These are phyloP conservation scores for Hermaeophaga mercurialis DNA, from an alignment of 2,888 invertebrate species.

Conservation along the genomic window DNA sequence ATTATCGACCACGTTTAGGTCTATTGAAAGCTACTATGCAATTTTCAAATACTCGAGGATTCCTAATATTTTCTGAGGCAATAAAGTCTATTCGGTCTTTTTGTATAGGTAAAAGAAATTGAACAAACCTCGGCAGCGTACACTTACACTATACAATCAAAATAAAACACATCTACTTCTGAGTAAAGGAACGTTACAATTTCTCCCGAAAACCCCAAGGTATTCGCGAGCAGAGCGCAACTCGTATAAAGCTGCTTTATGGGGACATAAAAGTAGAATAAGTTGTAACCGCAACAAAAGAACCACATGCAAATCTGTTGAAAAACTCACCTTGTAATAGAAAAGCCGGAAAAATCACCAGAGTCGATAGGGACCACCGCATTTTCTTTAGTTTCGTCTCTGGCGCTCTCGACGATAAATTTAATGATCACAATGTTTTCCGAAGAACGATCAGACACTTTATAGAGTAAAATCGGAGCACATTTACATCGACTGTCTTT, in stretches of 20 bases:
- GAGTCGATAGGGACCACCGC: slow-evolving; percentile 21
- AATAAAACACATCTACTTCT: slow-evolving; percentile 23
- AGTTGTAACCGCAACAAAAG: slow-evolving; percentile 23
- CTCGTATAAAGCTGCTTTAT: slow-evolving; percentile 22
- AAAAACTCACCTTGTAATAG: slow-evolving; percentile 31
- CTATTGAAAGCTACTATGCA: not conserved
- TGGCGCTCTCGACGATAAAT: slow-evolving; percentile 22
- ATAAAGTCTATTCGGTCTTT: slow-evolving; percentile 10
- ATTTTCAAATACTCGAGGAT: not conserved
- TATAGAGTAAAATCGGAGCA: slow-evolving; percentile 23
- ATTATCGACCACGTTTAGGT: not conserved
- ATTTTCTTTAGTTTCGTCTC: slow-evolving; percentile 21
- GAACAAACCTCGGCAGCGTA: slow-evolving; percentile 5
- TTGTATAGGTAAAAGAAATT: slow-evolving; percentile 16
- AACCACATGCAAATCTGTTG: slow-evolving; percentile 23
- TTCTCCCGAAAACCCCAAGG: slow-evolving; percentile 15
- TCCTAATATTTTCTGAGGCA: not conserved
- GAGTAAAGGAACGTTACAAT: slow-evolving; percentile 18
- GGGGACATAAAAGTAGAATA: slow-evolving; percentile 24
- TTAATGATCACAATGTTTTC: slow-evolving; percentile 26
- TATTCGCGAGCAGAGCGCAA: slow-evolving; percentile 15
- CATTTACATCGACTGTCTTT: slow-evolving; percentile 23
- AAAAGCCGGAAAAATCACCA: slow-evolving; percentile 31
- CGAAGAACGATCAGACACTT: slow-evolving; percentile 23
- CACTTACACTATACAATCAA: slow-evolving; percentile 18